Evolutionary conservation across 2,113 vertebrate species (phyloP), one percentile per base, ranked within the genome.

Genomic region (Paralichthys olivaceus): DNA sequence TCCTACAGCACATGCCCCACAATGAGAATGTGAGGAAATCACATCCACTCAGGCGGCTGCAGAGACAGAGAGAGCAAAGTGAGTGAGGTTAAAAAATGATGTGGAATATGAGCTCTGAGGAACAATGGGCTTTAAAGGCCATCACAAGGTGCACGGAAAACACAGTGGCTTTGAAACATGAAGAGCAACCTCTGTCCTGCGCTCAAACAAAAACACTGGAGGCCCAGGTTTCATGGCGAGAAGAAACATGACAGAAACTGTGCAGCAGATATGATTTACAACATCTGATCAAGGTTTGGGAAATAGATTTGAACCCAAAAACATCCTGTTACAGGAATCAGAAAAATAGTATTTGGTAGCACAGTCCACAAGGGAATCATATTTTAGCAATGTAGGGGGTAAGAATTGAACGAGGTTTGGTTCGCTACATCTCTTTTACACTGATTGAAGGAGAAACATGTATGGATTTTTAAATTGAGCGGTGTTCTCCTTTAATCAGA

Each of bases 111-210:
- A 75, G 80, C 80, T 76, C 71, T 7, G 75, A 69, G 79, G 63
- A 87, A 85, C 74, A 87, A 63, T 78, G 40, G 66, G 64, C 78
- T 85, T 84, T 77, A 85, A 89, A 87, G 76, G 64, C 54, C 78
- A 80, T 85, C 73, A 81, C 78, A 80, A 87, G 84, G 70, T 89
- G 84, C 83, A 64, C 43, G 83, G 77, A 77, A 87, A 86, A 83
- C 84, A 89, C 83, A 81, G 79, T 83, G 81, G 78, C 87, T 87
- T 86, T 82, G 87, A 77, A 72, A 87, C 75, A 86, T 77, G 81
- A 88, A 66, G 73, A 75, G 69, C 71, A 72, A 80, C 73, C 77
- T 85, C 72, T 73, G 77, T 90, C 79, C 85, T 70, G 63, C 68
- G 79, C 80, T 81, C 70, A 87, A 84, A 90, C 76, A 67, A 84